These are phyloP conservation scores for Eriosoma lanigerum DNA, from an alignment of 1,140 invertebrate genomes.

Conservation along the genomic window DNA sequence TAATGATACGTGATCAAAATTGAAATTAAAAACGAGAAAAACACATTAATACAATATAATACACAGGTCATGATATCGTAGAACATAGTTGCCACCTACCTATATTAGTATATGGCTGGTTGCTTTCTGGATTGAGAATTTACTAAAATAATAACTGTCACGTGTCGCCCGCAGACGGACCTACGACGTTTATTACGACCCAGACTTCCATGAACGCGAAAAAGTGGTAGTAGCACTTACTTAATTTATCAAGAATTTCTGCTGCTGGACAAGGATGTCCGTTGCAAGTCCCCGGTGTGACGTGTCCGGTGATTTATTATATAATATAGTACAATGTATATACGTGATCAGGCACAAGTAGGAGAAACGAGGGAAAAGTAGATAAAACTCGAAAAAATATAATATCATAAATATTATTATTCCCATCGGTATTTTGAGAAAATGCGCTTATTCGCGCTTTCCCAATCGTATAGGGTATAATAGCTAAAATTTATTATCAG, in stretches of 20 bases:
- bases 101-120: background rate
- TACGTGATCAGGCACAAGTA: background rate
- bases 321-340: background rate
- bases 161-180: background rate
- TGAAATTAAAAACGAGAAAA: background rate
- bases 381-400: too few species aligned
- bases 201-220: background rate
- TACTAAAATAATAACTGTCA: background rate
- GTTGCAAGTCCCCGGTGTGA: background rate
- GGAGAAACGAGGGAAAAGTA: too few species aligned
- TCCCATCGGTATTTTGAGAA: slow-evolving; percentile 12
- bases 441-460: background rate
- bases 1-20: background rate
- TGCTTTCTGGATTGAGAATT: background rate
- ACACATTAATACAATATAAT: background rate
- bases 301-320: slow-evolving; percentile 24
- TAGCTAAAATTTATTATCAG: too few species aligned
- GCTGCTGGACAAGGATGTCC: background rate
- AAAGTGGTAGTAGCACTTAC: too few species aligned
- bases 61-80: too few species aligned
- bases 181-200: slow-evolving; percentile 1
- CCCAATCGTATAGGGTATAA: background rate
- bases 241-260: too few species aligned
- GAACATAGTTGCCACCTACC: background rate
- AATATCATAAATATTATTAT: background rate